Evolutionary conservation across 2,113 vertebrate genomes (phyloP), one percentile per base, ranked within the genome.

Genomic region (Malurus cyaneus): DNA sequence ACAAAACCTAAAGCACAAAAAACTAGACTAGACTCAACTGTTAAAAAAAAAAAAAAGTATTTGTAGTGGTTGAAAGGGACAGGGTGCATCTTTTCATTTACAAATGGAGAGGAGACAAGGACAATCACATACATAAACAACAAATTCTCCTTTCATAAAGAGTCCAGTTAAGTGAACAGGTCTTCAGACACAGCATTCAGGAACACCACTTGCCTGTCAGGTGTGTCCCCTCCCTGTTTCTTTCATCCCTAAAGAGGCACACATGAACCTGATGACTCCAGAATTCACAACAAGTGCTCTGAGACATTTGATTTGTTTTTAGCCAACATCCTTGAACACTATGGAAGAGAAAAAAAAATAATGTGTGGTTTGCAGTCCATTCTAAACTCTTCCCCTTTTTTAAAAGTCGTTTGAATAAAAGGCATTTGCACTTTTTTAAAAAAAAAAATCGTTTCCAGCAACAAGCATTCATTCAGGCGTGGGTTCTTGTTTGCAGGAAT

Each of bases 401-500:
- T 59, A 80, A 76, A 92, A 54, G 14, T 80, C 8, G 42, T 80
- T 73, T 86, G 42, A 93, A 42, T 90, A 92, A 88, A 88, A 86
- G 76, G 39, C 72, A 81, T 83, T 89, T 93, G 42, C 52, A 2
- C n/a, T 46, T 70, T 57, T 47, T 57, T 77, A n/a, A n/a, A n/a
- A n/a, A n/a, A n/a, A n/a, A 19, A 20, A 32, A 54, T 82, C 5
- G 14, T 88, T 86, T 90, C 85, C 62, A 74, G 54, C 61, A 77
- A 80, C 31, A 74, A 61, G 47, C 67, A 80, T 86, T 86, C 81
- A 80, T 89, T 93, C 82, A 88, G 44, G 90, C 52, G 44, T 95
- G 92, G 93, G 94, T 88, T 95, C 80, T 90, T 95, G 71, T 96
- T 93, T 86, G 56, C 52, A 89, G 77, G 87, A 96, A 95, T 89